Conservation (phyloP, 2,113 vertebrate species). For the Piaya cayana region DNA sequence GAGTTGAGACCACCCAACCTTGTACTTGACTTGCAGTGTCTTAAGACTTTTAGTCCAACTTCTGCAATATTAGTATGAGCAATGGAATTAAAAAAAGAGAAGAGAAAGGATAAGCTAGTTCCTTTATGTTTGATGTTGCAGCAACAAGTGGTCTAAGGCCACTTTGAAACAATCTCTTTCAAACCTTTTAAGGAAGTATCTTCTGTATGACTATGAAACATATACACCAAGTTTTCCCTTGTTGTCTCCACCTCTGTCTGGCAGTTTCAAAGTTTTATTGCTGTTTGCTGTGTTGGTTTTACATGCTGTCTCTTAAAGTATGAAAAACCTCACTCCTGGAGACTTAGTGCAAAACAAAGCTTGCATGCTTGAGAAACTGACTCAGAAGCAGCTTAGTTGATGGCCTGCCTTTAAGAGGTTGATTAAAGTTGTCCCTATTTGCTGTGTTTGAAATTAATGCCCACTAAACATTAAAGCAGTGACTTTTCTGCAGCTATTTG, state of each 20-base stretch:
- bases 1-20: background rate
- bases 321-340: background rate
- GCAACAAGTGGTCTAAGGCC: slow-evolving; percentile 28
- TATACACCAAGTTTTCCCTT: background rate
- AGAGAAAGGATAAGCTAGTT: slow-evolving; percentile 12
- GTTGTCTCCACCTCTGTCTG: background rate
- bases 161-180: background rate
- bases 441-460: slow-evolving; percentile 21
- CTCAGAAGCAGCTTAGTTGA: slow-evolving; percentile 11
- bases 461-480: slow-evolving; percentile 1
- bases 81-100: background rate
- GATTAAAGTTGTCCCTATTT: slow-evolving; percentile 29
- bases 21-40: background rate
- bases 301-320: background rate
- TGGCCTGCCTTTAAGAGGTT: slow-evolving; percentile 1
- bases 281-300: slow-evolving; percentile 28
- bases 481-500: background rate
- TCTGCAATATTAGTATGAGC: background rate
- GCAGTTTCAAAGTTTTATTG: slow-evolving; percentile 7
- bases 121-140: background rate
- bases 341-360: slow-evolving; percentile 27
- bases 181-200: slow-evolving; percentile 53
- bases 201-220: slow-evolving; percentile 15
- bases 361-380: slow-evolving; percentile 2
- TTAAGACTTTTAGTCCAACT: background rate